These are phyloP conservation scores for Lasioglossum malachurum DNA, from an alignment of 2,888 invertebrate species.

Conservation along the genomic window DNA sequence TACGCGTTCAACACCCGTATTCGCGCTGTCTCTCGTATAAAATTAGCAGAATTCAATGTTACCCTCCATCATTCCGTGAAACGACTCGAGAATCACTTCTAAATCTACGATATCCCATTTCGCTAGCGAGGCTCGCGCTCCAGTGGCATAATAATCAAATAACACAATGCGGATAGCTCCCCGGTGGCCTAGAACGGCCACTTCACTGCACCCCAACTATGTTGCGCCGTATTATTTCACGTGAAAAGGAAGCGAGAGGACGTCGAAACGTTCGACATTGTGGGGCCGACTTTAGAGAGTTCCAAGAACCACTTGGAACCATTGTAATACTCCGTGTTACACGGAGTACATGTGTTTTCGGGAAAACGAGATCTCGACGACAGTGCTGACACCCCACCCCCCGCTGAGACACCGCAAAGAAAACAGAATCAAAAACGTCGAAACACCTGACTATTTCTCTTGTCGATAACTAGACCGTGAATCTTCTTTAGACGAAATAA, in stretches of 20 bases:
- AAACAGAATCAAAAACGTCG: neutral
- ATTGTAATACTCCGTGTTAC: conserved; percentile 1
- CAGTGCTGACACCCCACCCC: neutral
- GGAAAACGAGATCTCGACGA: neutral
- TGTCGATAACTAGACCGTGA: neutral
- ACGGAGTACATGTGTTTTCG: neutral
- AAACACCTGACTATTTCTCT: neutral
- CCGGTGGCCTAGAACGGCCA: neutral
- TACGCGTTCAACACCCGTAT: neutral
- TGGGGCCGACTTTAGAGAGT: conserved; percentile 14
- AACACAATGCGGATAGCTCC: conserved; percentile 12
- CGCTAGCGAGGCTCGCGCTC: neutral
- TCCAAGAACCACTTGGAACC: conserved; percentile 28
- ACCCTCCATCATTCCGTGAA: neutral
- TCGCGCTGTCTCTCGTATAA: neutral
- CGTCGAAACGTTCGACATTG: neutral
- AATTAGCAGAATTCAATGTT: conserved; percentile 1
- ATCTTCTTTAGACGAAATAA: neutral
- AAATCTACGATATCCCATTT: neutral
- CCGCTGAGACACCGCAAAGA: neutral
- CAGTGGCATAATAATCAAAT: conserved; percentile 8
- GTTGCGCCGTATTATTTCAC: conserved; percentile 2
- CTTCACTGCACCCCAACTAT: neutral
- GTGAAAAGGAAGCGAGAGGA: neutral
- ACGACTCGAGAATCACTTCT: neutral